Base-by-base conservation (phyloP, 2,113 vertebrate species). In the Ranitomeya imitator region DNA sequence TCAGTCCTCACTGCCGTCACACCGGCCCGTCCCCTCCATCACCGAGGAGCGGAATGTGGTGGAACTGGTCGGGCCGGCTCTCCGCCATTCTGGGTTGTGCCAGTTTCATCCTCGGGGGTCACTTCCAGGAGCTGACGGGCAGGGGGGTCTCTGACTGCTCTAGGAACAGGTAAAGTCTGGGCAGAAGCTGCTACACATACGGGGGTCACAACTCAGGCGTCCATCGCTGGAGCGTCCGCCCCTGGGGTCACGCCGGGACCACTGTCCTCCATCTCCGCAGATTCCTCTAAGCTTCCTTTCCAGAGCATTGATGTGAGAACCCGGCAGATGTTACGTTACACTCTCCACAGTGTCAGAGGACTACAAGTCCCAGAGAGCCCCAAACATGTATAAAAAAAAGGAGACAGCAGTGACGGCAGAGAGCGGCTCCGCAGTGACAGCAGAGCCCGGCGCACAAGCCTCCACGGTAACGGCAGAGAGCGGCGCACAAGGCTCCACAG, bases 41-140 rank as follows among this genome's bases (percentile, higher is more conserved):
- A 52, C 51, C 51, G 45, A 6, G 74, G 19, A n/a, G 9, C 37
- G 77, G 86, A 88, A 83, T 88, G 86, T 16, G 78, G 86, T n/a
- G 21, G 79, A 83, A 88, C 86, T 18, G 10, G 86, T 73, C 78
- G 18, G 12, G 4, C 60, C 76, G 26, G 13, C 21, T 67, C 2
- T 11, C 2, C 26, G 7, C 31, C 55, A 15, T 21, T 59, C 61
- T 84, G 7, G 3, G 52, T 8, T 12, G 7, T 37, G 21, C 45
- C 73, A 18, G 15, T 23, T 16, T 37, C 14, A 5, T 5, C 6
- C 18, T 5, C 7, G 31, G 71, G 37, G 18, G 11, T 3, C 12
- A 57, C 1, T 45, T 45, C 2, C 71, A 19, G 45, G 45, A 76
- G 12, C 21, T 5, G 11, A 45, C 37, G 5, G 37, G 37, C 37